These are phyloP conservation scores for Gallirallus australis DNA, from an alignment of 2,797 vertebrate genomes.

Conservation along the genomic window DNA sequence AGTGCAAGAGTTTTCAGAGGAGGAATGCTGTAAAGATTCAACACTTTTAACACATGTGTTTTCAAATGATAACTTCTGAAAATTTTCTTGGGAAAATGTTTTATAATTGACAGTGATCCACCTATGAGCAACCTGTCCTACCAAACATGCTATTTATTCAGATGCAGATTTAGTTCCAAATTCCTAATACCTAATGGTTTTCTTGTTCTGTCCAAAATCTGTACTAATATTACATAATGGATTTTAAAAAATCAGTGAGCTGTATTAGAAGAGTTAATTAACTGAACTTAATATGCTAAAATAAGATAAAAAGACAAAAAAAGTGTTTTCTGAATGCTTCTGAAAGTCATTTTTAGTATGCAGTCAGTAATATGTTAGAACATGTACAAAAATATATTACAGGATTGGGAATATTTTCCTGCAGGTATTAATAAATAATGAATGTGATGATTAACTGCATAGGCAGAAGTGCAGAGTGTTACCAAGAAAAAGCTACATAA, in stretches of 20 bases:
- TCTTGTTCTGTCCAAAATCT: background rate
- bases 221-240: background rate
- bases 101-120: background rate
- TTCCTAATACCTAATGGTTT: background rate
- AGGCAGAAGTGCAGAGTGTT: background rate
- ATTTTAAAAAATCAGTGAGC: background rate
- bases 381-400: conserved; percentile 58
- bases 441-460: conserved; percentile 33
- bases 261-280: background rate
- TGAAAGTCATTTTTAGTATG: conserved; percentile 6
- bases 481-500: background rate
- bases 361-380: conserved; percentile 39
- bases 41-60: background rate
- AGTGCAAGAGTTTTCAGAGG: background rate
- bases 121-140: background rate
- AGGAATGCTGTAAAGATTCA: background rate
- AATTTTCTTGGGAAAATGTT: background rate
- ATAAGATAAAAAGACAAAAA: background rate
- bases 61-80: background rate
- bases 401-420: conserved; percentile 54
- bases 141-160: background rate
- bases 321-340: conserved; percentile 23
- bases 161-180: background rate
- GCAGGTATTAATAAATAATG: conserved; percentile 66
- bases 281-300: background rate